These are phyloP conservation scores for Eretmochelys imbricata DNA, from an alignment of 2,113 vertebrate species.

Conservation along the genomic window DNA sequence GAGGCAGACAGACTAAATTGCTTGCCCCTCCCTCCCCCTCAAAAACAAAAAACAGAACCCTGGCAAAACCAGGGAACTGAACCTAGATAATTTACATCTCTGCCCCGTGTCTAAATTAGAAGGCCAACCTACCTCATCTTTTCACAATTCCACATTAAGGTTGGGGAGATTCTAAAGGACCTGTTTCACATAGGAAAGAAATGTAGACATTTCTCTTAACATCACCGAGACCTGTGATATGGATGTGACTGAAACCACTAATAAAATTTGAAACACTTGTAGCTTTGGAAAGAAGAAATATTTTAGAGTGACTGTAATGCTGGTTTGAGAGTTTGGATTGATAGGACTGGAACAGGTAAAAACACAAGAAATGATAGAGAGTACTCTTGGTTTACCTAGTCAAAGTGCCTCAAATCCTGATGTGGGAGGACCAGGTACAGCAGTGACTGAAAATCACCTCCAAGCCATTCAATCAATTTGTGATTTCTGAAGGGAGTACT, in stretches of 20 bases:
- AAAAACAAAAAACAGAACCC: too few relatives aligned
- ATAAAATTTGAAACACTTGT: slow-evolving; percentile 9
- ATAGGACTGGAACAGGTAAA: neutral
- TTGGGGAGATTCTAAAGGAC: neutral
- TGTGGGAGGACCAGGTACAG: neutral
- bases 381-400: neutral
- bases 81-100: neutral
- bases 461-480: neutral
- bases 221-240: neutral
- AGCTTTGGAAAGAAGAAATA: slow-evolving; percentile 16
- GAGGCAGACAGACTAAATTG: neutral
- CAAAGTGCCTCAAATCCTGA: neutral
- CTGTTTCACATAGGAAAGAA: neutral
- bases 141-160: neutral
- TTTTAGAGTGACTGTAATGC: slow-evolving; percentile 24
- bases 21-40: neutral
- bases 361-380: neutral
- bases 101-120: neutral
- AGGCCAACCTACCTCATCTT: neutral
- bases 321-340: slow-evolving; percentile 8
- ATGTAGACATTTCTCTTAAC: neutral
- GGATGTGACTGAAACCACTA: slow-evolving; percentile 3
- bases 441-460: neutral
- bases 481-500: neutral
- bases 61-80: neutral